phyloP scores from a whole-genome alignment of 2,797 vertebrate genomes.

The Dendrocincla fuliginosa region DNA sequence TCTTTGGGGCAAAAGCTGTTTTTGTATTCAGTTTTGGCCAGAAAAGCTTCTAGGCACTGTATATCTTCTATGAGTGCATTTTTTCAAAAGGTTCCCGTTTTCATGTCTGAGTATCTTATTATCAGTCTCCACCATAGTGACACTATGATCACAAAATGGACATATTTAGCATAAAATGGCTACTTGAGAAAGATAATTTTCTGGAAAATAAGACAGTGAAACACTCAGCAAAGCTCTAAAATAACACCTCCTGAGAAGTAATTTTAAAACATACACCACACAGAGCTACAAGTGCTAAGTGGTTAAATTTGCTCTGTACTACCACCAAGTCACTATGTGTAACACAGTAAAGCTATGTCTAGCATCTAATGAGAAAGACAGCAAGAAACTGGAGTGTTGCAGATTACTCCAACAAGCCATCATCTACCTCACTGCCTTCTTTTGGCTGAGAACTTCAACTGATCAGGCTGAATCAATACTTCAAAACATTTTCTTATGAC shows the following conservation, averaged over 20 bases:
- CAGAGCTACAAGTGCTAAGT: background rate
- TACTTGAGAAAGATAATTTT: background rate
- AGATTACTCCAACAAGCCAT: background rate
- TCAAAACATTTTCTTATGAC: background rate
- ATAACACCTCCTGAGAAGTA: background rate
- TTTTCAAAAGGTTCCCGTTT: background rate
- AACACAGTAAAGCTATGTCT: background rate
- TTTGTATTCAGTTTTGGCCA: background rate
- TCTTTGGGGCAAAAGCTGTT: background rate
- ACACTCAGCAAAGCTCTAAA: background rate
- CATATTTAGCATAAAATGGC: background rate
- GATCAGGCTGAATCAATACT: background rate
- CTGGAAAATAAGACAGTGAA: background rate
- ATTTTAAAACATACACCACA: background rate
- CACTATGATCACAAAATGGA: background rate
- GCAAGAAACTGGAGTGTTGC: background rate
- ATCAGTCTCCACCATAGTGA: fast-evolving
- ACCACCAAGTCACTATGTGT: background rate
- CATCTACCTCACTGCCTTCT: background rate
- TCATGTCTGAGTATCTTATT: background rate
- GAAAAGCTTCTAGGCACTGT: background rate
- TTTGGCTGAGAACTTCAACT: background rate
- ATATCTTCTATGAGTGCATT: background rate
- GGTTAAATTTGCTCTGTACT: background rate
- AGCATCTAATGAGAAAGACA: background rate